Conservation (phyloP, 1,140 invertebrate genomes). For the Drosophila dunni region DNA sequence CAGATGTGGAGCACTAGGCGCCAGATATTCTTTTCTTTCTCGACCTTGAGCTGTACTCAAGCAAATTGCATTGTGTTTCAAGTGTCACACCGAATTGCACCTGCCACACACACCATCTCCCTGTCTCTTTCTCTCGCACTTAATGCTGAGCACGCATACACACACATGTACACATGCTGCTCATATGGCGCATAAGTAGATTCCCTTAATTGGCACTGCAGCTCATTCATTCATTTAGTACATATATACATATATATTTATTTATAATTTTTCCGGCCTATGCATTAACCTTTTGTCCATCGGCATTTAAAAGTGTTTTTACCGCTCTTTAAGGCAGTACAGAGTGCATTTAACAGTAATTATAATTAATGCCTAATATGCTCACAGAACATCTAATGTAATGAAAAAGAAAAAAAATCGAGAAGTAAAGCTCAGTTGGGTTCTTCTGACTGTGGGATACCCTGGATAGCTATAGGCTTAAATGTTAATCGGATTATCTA, state of each 20-base stretch:
- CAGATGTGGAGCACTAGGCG: conserved; percentile 1
- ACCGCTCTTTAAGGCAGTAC: conserved; percentile 36
- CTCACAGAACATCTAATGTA: conserved; percentile 40
- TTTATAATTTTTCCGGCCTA: conserved; percentile 57
- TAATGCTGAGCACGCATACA: conserved; percentile 10
- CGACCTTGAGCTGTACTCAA: conserved; percentile 48
- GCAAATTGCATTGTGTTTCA: conserved; percentile 24
- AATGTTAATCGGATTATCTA: too few relatives aligned
- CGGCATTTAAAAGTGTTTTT: conserved; percentile 44
- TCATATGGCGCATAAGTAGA: conserved; percentile 61
- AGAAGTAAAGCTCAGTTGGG: too few relatives aligned
- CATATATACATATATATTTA: conserved; percentile 43
- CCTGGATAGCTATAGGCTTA: too few relatives aligned
- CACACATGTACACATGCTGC: conserved; percentile 53
- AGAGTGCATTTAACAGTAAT: conserved; percentile 46
- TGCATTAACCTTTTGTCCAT: conserved; percentile 60
- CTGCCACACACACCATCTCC: conserved; percentile 28
- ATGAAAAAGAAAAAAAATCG: background rate
- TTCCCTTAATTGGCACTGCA: conserved; percentile 63
- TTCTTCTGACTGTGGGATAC: too few relatives aligned
- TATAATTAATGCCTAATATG: conserved; percentile 69
- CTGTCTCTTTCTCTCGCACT: background rate
- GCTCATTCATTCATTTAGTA: conserved; percentile 24
- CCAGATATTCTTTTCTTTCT: background rate
- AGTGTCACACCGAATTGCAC: conserved; percentile 38